Evolutionary conservation across 2,797 vertebrate genomes (phyloP).

Genomic region (Spinibarbus caldwelli): DNA sequence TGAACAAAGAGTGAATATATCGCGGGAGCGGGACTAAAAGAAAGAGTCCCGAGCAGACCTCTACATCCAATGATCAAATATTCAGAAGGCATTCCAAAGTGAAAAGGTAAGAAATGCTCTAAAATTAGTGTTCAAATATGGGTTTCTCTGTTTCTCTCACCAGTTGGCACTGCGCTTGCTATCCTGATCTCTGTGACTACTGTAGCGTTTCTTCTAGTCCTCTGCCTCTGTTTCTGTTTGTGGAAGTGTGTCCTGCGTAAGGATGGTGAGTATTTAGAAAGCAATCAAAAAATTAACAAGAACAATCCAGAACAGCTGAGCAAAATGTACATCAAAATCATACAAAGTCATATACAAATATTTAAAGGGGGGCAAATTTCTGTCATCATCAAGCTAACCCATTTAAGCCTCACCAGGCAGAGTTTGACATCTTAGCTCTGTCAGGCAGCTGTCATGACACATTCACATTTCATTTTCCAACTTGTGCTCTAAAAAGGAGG

Average conservation of each 20-base stretch:
- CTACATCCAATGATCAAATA: background rate
- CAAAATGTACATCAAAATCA: background rate
- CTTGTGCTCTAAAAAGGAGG: background rate
- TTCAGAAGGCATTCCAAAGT: background rate
- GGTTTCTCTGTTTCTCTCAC: slow-evolving; percentile 33
- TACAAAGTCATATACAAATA: background rate
- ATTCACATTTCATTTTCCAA: background rate
- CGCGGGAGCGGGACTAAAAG: no score
- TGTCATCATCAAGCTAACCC: background rate
- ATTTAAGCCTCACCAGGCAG: background rate
- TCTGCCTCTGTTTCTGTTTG: slow-evolving; percentile 82
- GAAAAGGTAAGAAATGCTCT: background rate
- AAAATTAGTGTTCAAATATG: background rate
- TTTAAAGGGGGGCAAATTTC: background rate
- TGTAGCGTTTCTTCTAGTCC: slow-evolving; percentile 79
- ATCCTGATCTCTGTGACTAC: slow-evolving; percentile 84
- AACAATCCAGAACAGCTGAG: background rate
- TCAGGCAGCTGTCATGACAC: no score
- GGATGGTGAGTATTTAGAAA: slow-evolving; percentile 69
- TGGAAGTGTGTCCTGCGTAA: slow-evolving; percentile 83
- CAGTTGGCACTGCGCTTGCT: slow-evolving; percentile 81
- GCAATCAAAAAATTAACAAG: background rate
- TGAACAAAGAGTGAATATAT: no score
- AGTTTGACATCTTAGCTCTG: background rate
- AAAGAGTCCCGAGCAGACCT: no score